Conservation (phyloP, 1,140 invertebrate species). For the Dufourea novaeangliae region DNA sequence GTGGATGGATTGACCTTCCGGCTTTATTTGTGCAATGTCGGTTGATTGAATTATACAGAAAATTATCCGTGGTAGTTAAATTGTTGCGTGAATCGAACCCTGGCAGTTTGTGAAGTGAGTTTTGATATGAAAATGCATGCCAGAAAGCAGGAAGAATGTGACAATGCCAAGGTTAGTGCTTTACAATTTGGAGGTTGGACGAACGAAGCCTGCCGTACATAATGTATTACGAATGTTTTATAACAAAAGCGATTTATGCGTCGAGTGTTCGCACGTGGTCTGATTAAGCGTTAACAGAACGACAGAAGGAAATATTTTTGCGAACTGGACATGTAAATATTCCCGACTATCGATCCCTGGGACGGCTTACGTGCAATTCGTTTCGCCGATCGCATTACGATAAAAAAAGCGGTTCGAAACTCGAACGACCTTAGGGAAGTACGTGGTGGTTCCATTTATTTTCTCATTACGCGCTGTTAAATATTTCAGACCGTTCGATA, state of each 20-base stretch:
- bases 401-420: constrained; percentile 9
- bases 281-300: not conserved
- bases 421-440: not conserved
- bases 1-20: too few relatives aligned
- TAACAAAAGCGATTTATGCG: not conserved
- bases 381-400: not conserved
- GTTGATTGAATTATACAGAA: too few relatives aligned
- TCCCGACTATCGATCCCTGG: not conserved
- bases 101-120: too few relatives aligned
- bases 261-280: not conserved
- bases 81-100: too few relatives aligned
- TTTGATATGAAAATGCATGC: too few relatives aligned
- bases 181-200: too few relatives aligned
- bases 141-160: too few relatives aligned
- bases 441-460: not conserved
- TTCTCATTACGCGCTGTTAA: not conserved
- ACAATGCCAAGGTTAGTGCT: too few relatives aligned
- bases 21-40: too few relatives aligned
- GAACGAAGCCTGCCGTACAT: too few relatives aligned
- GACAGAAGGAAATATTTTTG: not conserved
- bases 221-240: too few relatives aligned
- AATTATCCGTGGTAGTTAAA: too few relatives aligned
- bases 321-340: constrained; percentile 1
- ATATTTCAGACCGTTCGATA: not conserved
- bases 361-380: not conserved